Percentiles rank a stretch among this genome's conserved stretches.
phyloP scores from a whole-genome alignment of 1,140 invertebrate species.

The Papilio helenus region DNA sequence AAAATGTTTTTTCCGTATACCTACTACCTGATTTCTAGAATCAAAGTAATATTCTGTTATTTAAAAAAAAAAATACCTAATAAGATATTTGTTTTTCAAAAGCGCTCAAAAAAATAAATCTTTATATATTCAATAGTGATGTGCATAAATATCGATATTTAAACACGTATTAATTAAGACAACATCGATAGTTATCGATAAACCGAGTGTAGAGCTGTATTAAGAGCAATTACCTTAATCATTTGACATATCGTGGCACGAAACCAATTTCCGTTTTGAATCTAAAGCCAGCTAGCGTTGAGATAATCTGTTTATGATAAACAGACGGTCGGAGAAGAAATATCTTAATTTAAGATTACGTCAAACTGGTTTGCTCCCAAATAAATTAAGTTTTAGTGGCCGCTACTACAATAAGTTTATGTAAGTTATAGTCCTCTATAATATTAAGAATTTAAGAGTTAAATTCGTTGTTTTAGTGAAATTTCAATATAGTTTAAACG shows the following conservation, averaged over 20 bases:
- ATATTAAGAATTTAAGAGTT: no score
- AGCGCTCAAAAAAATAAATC: neutral
- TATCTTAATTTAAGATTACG: conserved; percentile 12
- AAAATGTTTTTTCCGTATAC: no score
- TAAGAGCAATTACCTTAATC: conserved; percentile 27
- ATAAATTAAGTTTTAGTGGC: neutral
- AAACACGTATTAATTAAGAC: neutral
- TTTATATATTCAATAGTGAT: neutral
- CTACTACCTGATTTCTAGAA: no score
- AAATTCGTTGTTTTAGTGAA: neutral
- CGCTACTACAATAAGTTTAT: neutral
- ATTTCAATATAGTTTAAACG: neutral
- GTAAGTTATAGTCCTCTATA: neutral
- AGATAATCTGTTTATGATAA: conserved; percentile 35
- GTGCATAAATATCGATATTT: neutral
- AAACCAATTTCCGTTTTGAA: conserved; percentile 40
- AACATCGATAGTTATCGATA: conserved; percentile 2
- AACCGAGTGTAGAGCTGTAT: neutral
- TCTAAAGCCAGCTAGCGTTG: conserved; percentile 1
- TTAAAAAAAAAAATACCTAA: no score
- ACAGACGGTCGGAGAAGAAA: neutral
- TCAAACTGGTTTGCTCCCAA: neutral
- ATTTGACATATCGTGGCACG: conserved; percentile 25
- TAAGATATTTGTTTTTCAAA: no score
- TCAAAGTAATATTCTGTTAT: no score